These are phyloP conservation scores for Pheucticus melanocephalus DNA, from an alignment of 2,113 vertebrate genomes.

Conservation along the genomic window DNA sequence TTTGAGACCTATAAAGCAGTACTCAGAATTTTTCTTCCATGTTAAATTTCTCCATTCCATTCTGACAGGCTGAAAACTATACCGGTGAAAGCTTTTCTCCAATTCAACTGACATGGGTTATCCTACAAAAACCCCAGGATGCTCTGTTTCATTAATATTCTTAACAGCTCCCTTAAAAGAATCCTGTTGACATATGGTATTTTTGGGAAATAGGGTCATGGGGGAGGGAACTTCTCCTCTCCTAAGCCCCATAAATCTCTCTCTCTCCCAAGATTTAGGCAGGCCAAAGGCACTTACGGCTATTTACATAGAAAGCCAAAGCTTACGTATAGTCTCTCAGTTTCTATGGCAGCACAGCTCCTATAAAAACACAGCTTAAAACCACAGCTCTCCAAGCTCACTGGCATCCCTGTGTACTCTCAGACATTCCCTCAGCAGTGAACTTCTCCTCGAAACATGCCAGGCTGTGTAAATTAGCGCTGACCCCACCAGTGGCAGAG, in stretches of 20 bases:
- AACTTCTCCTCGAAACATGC: not conserved
- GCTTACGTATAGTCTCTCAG: not conserved
- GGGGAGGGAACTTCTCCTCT: not conserved
- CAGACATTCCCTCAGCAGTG: not conserved
- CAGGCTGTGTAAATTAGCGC: not conserved
- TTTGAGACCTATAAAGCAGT: not conserved
- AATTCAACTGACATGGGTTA: not conserved
- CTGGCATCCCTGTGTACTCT: not conserved
- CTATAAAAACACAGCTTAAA: not conserved
- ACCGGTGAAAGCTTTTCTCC: not conserved
- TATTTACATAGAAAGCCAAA: not conserved
- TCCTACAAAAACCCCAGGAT: not conserved
- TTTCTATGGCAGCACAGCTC: constrained; percentile 39
- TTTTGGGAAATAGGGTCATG: not conserved
- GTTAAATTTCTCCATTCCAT: not conserved
- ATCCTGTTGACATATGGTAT: not conserved
- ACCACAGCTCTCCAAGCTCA: not conserved
- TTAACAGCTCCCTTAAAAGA: not conserved
- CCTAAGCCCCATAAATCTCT: not conserved
- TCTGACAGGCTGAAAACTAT: not conserved
- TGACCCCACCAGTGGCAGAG: not conserved
- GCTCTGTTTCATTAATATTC: not conserved
- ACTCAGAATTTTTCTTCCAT: not conserved
- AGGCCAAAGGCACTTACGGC: not conserved
- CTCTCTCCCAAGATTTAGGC: not conserved